Evolutionary conservation across 2,113 vertebrate species (phyloP).

Genomic region (Amazona vittata): DNA sequence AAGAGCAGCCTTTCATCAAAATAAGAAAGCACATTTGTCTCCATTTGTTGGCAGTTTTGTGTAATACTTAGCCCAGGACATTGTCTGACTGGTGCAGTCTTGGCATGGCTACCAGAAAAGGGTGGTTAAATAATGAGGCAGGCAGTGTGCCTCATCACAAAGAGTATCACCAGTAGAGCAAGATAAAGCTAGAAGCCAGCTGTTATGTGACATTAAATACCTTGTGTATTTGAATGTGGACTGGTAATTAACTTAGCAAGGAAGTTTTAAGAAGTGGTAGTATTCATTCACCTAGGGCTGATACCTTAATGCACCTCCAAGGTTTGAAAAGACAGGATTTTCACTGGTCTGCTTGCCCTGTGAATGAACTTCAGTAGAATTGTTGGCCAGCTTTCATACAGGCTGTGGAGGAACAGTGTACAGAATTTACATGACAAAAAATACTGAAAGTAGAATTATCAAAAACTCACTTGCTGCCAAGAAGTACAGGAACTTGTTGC

Average conservation of each 20-base stretch:
- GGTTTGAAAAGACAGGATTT: not conserved
- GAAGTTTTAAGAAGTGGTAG: not conserved
- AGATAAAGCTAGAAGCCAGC: not conserved
- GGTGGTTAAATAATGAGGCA: not conserved
- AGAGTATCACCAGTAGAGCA: not conserved
- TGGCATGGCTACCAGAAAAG: not conserved
- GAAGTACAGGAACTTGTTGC: not conserved
- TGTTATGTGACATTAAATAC: not conserved
- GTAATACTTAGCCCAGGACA: not conserved
- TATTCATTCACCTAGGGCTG: not conserved
- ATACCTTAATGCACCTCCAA: not conserved
- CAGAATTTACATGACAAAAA: constrained; percentile 34
- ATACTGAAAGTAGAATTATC: not conserved
- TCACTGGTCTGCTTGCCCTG: not conserved
- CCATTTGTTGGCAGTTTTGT: not conserved
- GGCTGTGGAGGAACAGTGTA: not conserved
- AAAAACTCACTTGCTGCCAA: not conserved
- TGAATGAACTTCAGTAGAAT: not conserved
- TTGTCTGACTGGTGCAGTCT: not conserved
- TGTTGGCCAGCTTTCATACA: not conserved
- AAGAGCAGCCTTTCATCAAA: not conserved
- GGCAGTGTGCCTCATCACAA: not conserved
- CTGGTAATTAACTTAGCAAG: not conserved
- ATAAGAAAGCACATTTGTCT: not conserved
- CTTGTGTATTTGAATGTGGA: not conserved